These are phyloP conservation scores for Fulica atra DNA, from an alignment of 2,113 vertebrate species.

Conservation along the genomic window DNA sequence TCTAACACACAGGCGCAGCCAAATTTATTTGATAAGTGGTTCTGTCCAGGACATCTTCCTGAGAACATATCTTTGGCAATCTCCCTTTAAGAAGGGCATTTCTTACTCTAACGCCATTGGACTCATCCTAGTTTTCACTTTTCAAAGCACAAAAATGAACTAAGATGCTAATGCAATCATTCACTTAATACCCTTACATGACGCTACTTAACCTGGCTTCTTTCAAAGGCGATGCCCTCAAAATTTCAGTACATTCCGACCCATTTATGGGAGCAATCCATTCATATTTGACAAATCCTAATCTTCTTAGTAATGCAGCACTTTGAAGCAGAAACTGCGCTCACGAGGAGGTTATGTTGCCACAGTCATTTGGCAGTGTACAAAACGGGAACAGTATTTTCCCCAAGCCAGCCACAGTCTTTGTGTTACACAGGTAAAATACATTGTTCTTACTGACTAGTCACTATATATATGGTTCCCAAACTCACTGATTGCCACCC, in stretches of 20 bases:
- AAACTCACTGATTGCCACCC: neutral
- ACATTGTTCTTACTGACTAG: neutral
- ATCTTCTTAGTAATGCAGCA: conserved; percentile 35
- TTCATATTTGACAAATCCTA: conserved; percentile 46
- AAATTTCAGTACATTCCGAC: conserved; percentile 63
- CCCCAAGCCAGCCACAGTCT: neutral
- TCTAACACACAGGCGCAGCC: neutral
- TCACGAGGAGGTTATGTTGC: neutral
- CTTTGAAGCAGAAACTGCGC: conserved; percentile 28
- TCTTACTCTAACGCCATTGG: neutral
- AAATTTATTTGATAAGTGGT: neutral
- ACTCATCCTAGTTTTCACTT: neutral
- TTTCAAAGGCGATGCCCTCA: conserved; percentile 50
- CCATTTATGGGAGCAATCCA: conserved; percentile 60
- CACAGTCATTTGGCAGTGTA: neutral
- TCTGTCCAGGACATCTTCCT: neutral
- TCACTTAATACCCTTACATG: neutral
- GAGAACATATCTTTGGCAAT: neutral
- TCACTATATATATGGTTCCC: neutral
- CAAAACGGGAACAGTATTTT: neutral
- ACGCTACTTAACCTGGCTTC: conserved; percentile 22
- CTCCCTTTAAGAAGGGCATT: neutral
- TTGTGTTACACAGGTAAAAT: neutral
- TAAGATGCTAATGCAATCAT: neutral
- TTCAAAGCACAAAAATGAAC: neutral